Base-by-base conservation (phyloP, 2,888 invertebrate species). In the Tryphoninae sp. region DNA sequence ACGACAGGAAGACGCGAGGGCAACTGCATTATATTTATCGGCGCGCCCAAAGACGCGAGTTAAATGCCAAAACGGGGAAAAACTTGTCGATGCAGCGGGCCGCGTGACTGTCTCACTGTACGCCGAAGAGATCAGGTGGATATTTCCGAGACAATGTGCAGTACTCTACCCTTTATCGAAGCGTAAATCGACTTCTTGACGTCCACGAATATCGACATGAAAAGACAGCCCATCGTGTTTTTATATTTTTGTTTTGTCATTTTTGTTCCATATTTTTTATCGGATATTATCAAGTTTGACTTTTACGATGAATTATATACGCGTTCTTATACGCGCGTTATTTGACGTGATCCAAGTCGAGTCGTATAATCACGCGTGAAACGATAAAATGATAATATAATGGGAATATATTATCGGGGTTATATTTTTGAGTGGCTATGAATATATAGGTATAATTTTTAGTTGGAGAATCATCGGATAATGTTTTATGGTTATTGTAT, bases 11-110 rank as follows among this genome's bases (percentile, higher is more conserved):
- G 42, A 67, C 51, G 73, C 68, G 55, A 58, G 55, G 55, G 68
- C 79, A 71, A 79, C 83, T 79, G 85, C 84, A 86, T 88, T 89
- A 89, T 89, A 89, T 89, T 89, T 89, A 88, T 87, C 88, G 84
- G 78, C 67, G 71, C 65, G 69, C 75, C 61, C 59, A 67, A 61
- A 71, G 49, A 67, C 51, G 40, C 78, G 69, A 71, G 81, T 83
- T 82, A 86, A 87, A 87, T 81, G 82, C 82, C 83, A 81, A 77
- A 83, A 79, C 84, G 74, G 45, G 33, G 55, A 83, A 72, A 75
- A 83, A 80, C 72, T 86, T 85, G 88, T 87, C 88, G 77, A 88
- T 87, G 83, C 78, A 55, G 45, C 59, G 33, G 53, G 40, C 58
- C 33, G 19, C 42, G 61, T 59, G 19, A 76, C 33, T 9, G 58